Base-by-base conservation (phyloP, 1,140 invertebrate species). In the Drosophila auraria region DNA sequence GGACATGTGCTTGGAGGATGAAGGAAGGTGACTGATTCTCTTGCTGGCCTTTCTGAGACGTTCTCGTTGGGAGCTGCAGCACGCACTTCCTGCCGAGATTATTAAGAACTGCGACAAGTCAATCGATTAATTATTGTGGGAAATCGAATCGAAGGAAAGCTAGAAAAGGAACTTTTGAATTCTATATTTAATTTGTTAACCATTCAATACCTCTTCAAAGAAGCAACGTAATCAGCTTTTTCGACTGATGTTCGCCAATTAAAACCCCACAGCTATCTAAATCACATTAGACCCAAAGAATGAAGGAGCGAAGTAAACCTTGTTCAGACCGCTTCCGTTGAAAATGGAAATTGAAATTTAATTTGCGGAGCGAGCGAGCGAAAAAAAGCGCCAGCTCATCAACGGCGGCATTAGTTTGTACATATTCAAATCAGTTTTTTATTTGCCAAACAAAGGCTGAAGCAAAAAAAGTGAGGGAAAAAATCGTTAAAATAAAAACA, bases 401-500 rank as follows among this genome's bases (percentile, higher is more conserved):
- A 80, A 82, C 80, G 58, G 50, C 59, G 62, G 73, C 84, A 87
- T 87, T 87, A 87, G 77, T 89, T 89, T 74, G 84, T 84, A 87
- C 69, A 89, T 87, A 87, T 89, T 89, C 78, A 89, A 90, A 90
- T 89, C 77, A 87, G 70, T 64, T 79, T 79, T 79, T 79, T 59
- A 68, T 62, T 53, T 66, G 66, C 58, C 53, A 51, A 78, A 59
- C 58, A 45, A 53, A 58, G 53, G 56, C 42, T 42, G 53, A 23
- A 36, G 14, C 6, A n/a, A 40, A 38, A 58, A 49, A 80, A 72
- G 33, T 12, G 27, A 5, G 66, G 66, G 20, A 25, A 83, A 80
- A 74, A 73, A 82, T 83, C 84, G 87, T 87, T 84, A 89, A 89
- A 89, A 87, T 87, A 89, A 84, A 87, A 89, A 87, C 73, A 66